A percentile compares a stretch with the other conserved stretches of the same genome.
phyloP scores from a whole-genome alignment of 2,113 vertebrate genomes.

The Odocoileus hemionus region DNA sequence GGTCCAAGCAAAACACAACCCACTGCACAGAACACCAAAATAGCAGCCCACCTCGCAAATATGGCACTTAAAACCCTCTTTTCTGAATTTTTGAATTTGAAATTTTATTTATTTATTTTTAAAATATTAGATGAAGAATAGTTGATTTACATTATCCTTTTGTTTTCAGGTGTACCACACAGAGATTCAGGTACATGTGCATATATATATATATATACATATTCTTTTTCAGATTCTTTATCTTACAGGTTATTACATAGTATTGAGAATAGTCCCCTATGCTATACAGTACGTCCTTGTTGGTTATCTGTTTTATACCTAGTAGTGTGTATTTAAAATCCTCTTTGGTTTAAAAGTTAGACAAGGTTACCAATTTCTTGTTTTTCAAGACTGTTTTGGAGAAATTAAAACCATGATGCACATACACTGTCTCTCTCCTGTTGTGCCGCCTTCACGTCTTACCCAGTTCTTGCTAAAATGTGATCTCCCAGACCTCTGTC shows the following conservation, averaged over 20 bases:
- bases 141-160: neutral
- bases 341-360: neutral
- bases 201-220: neutral
- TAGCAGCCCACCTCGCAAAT: rapidly evolving
- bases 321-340: neutral
- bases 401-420: neutral
- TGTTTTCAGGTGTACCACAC: neutral
- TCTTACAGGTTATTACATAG: neutral
- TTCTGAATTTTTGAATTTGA: neutral
- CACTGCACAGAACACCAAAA: rapidly evolving
- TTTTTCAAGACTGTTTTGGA: neutral
- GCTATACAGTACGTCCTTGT: neutral
- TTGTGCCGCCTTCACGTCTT: rapidly evolving
- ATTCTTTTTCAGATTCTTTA: neutral
- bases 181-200: neutral
- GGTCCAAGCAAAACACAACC: rapidly evolving
- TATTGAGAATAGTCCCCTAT: neutral
- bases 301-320: neutral
- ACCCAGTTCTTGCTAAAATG: rapidly evolving
- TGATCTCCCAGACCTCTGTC: rapidly evolving
- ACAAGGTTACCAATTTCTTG: rapidly evolving
- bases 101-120: neutral
- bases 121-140: neutral
- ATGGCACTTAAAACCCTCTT: rapidly evolving
- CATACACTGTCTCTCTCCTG: neutral